Evolutionary conservation across 2,888 invertebrate genomes (phyloP).

Genomic region (Lasius fuliginosus): DNA sequence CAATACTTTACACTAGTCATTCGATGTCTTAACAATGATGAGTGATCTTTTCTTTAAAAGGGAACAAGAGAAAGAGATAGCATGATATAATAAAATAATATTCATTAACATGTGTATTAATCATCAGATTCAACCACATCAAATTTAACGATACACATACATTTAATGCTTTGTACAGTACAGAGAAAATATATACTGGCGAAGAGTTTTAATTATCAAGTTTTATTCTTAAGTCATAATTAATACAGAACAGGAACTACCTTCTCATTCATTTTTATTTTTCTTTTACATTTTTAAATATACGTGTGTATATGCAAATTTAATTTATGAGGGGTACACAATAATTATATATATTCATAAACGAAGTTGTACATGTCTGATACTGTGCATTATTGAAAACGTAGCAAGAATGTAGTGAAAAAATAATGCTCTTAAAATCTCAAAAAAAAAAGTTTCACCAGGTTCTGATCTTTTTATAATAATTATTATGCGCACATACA

Average conservation of each 20-base stretch:
- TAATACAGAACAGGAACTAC: not conserved
- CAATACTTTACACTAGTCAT: not conserved
- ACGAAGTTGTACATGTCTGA: not conserved
- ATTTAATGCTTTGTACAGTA: not conserved
- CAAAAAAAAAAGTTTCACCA: not conserved
- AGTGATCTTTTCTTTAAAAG: not conserved
- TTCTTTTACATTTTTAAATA: conserved; percentile 20
- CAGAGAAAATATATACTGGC: not conserved
- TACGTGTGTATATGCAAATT: not conserved
- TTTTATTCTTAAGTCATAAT: not conserved
- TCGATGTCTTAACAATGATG: not conserved
- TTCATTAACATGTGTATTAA: not conserved
- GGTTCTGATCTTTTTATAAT: not conserved
- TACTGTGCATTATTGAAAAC: not conserved
- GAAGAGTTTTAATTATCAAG: not conserved
- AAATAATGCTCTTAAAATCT: not conserved
- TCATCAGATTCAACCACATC: not conserved
- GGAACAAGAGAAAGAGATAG: not conserved
- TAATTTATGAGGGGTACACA: conserved; percentile 2
- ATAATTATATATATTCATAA: conserved; percentile 15
- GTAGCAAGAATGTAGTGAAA: not conserved
- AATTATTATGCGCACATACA: not conserved
- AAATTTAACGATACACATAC: not conserved
- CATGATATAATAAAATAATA: not conserved
- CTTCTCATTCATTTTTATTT: conserved; percentile 14